Base-by-base conservation (phyloP, 2,113 vertebrate species). In the Myxocyprinus asiaticus region DNA sequence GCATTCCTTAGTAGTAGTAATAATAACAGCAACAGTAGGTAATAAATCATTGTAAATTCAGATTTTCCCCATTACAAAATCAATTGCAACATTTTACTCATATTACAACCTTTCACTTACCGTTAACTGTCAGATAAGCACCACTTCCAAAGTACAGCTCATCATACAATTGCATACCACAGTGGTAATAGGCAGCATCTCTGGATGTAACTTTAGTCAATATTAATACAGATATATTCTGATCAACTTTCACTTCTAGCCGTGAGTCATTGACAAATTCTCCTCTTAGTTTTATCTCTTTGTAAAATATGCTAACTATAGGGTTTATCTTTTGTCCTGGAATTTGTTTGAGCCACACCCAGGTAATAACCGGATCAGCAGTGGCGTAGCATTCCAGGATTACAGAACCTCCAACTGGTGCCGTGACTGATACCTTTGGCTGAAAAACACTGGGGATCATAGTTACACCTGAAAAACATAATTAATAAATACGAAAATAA, bases 301-400 rank as follows among this genome's bases (percentile, higher is more conserved):
- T 43, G 55, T 66, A 79, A 53, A 64, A 72, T 56, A 59, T 72
- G 33, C 2, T 62, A 53, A 55, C 63, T 62, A 79, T 65, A 22
- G 9, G 44, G 48, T 47, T 70, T 9, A 63, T 14, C 5, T 69
- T 53, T 55, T 66, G 68, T 0, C 78, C 78, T 15, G 48, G 67
- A n/a, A 11, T 42, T 61, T 79, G 61, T 69, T 73, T 72, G n/a
- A 79, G 59, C 78, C 78, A 79, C 22, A 79, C 6, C 78, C 78
- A 79, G 61, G 47, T 48, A 44, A 55, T 63, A 63, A 62, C 78
- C 10, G 9, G 69, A 44, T 66, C 8, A 4, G 9, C 48, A 22
- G 42, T 47, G 33, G 59, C 72, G 78, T 72, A 12, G 61, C 78
- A 79, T 51, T 79, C 78, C 59, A 79, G 58, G 4, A 15, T 79